Percentiles rank a stretch among this genome's conserved stretches.
Evolutionary conservation across 2,888 invertebrate genomes (phyloP).

Genomic region (Hydraecia micacea): DNA sequence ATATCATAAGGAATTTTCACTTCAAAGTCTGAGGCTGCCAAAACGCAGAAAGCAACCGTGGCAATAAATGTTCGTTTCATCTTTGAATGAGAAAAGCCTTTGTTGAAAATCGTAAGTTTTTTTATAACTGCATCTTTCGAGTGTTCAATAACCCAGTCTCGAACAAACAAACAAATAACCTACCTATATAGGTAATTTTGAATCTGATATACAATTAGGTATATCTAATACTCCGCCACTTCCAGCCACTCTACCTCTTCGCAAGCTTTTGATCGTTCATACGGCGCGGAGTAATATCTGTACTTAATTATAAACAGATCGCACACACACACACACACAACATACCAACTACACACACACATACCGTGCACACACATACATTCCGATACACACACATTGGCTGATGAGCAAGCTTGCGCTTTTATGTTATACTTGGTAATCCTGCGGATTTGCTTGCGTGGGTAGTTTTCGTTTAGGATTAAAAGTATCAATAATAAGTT

Average conservation of each 20-base stretch:
- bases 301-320: constrained; percentile 65
- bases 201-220: background rate
- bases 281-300: constrained; percentile 60
- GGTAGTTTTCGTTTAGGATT: background rate
- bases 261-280: constrained; percentile 67
- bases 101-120: too few relatives aligned
- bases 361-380: constrained; percentile 1
- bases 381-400: background rate
- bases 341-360: constrained; percentile 2
- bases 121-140: background rate
- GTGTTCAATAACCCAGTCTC: too few relatives aligned
- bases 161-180: too few relatives aligned
- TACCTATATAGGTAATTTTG: background rate
- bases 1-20: background rate
- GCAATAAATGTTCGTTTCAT: too few relatives aligned
- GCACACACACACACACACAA: constrained; percentile 19
- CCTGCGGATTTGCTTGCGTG: background rate
- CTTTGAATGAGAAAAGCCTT: background rate
- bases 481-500: too few relatives aligned
- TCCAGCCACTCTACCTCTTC: constrained; percentile 27
- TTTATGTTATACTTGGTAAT: constrained; percentile 20
- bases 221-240: background rate
- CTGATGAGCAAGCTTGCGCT: constrained; percentile 20
- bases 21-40: background rate
- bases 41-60: background rate